Base-by-base conservation (phyloP, 2,888 invertebrate genomes). In the Amitus sp. region DNA sequence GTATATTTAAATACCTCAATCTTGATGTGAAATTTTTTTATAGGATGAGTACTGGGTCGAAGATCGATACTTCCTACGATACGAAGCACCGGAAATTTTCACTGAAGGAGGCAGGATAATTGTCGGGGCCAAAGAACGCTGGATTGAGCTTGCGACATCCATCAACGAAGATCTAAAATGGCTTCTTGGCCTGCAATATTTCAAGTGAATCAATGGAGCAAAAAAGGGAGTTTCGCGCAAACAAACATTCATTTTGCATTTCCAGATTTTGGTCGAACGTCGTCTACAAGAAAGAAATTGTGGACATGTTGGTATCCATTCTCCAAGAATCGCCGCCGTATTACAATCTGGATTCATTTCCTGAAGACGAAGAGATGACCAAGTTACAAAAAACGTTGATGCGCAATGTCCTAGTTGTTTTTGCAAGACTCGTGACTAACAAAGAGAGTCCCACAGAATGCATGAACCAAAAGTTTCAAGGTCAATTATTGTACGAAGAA, bases 391-490 rank as follows among this genome's bases (percentile, higher is more conserved):
- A 87, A 60, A 85, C 86, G 48, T 73, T 87, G 10, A 83, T 85
- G 55, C 75, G 80, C 37, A 78, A 84, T 13, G 87, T 93, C 50
- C 88, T 94, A 46, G 83, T 90, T 17, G 84, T 93, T 6, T 89
- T 91, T 73, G 86, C 90, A 67, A 87, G 96, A 72, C 86, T 96
- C 67, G 86, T 92, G 7, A 94, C 93, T 9, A 89, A 89, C 79
- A 90, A 89, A 70, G 93, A 94, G 78, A 75, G 71, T 47, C 27
- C 68, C 19, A 19, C 48, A 0, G 78, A 79, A 51, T 90, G 88
- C 85, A 89, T 94, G 77, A 86, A 84, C 1, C 87, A 87, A 48
- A 83, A 86, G 33, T 86, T 86, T 54, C 88, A 92, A 83, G 89
- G 88, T 0, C 85, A 88, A 4, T 74, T 92, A n/a, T 76, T 95